Base-by-base conservation (phyloP, 2,113 vertebrate genomes). In the Xiphorhynchus elegans region DNA sequence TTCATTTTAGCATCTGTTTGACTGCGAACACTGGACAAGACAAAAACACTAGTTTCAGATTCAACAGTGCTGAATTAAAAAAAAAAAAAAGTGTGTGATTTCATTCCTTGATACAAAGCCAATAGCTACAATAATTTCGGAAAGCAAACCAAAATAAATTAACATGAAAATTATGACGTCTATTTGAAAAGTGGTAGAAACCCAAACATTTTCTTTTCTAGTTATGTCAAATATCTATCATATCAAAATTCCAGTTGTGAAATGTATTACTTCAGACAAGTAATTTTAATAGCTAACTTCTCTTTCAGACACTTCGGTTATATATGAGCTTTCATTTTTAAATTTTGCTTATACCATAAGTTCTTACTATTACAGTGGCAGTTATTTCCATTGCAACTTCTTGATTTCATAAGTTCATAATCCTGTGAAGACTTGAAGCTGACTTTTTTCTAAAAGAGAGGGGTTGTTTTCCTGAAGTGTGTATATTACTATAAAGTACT, bases 321-420 rank as follows among this genome's bases (percentile, higher is more conserved):
- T 18, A 58, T 19, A 72, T 33, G 46, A 82, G 56, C n/a, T 87
- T 94, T 93, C 52, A 82, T 79, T 53, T 93, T 46, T 66, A 78
- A 77, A 70, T 92, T 90, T 78, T 89, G 47, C 77, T 92, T 95
- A 62, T 87, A 89, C 75, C 59, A 63, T 80, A 86, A 62, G 40
- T 77, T 58, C 44, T 81, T 18, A 49, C 33, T 79, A 47, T 46
- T 62, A 53, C 18, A 84, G 28, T 47, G 55, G 73, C 74, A 80
- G 64, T 31, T 81, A 26, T 39, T 96, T 73, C 37, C 37, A 64
- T 8, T 53, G 23, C 37, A 87, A 76, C 37, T 64, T 80, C 42
- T 90, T 70, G 42, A 85, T 35, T 86, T 86, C 6, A 0, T 26
- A 37, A 18, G 1, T 84, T 67, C 29, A 44, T 67, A 78, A 84